Base-by-base conservation (phyloP, 2,113 vertebrate species). In the Cochlearius cochlearius region DNA sequence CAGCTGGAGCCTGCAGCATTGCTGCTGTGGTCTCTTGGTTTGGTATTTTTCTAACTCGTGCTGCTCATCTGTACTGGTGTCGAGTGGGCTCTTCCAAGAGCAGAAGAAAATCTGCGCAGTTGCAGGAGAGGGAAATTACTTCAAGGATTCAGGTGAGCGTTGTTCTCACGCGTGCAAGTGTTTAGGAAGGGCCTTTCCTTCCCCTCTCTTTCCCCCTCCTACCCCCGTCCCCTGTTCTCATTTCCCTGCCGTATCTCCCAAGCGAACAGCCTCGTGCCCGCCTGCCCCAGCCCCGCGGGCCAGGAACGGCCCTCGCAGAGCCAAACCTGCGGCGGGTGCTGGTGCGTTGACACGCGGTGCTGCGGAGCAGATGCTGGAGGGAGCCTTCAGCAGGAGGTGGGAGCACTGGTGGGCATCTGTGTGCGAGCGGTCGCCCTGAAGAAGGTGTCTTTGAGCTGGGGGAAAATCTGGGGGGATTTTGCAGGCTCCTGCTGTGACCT, bases 301-400 rank as follows among this genome's bases (percentile, higher is more conserved):
- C 41, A 73, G 52, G 41, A 50, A 12, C 1, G 15, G 17, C 19
- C 43, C 53, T 32, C 17, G 34, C 36, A 45, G 60, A 32, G 55
- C 36, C 49, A 19, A 60, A 18, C n/a, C 32, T 52, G 32, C 29
- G 0, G 0, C 1, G 1, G 7, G 58, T 5, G 11, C 41, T 53
- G 67, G 15, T 32, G 36, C 10, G 49, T 25, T 18, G 9, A 25
- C 23, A 15, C 59, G 50, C 2, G 7, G 20, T 41, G 79, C 38
- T 80, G 63, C 13, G 4, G n/a, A 45, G 39, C 47, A 56, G 73
- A 10, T 34, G 21, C 2, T 20, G 43, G 39, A 32, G 56, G 22
- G n/a, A 64, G n/a, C 56, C 56, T 30, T 75, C 20, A 8, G 38
- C 3, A 0, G 8, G 30, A 58, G 38, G 8, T 30, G 53, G 66